Evolutionary conservation across 1,140 invertebrate genomes (phyloP).

Genomic region (Ceratosolen fusciceps): DNA sequence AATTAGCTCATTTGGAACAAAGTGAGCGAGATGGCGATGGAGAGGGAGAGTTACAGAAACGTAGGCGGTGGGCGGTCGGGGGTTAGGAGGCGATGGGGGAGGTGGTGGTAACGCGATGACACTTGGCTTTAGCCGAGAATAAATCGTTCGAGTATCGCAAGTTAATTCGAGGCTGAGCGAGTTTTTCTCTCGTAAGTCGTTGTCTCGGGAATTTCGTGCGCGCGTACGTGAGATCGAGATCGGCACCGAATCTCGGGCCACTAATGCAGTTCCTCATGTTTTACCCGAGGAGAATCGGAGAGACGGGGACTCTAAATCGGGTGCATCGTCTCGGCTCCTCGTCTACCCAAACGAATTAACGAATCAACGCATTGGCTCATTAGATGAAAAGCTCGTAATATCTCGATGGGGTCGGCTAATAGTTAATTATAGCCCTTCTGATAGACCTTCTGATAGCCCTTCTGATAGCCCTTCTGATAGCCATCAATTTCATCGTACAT

Average conservation of each 20-base stretch:
- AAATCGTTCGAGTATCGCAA: not conserved
- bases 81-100: no score
- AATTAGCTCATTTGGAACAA: conserved; percentile 22
- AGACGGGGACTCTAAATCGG: conserved; percentile 10
- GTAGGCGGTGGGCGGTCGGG: not conserved
- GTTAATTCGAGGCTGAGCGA: conserved; percentile 15
- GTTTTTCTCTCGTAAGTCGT: not conserved
- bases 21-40: not conserved
- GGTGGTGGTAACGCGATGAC: not conserved
- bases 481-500: no score
- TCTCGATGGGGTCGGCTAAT: no score
- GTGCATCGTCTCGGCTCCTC: no score
- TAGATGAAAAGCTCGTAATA: no score
- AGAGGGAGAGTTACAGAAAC: not conserved
- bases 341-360: no score
- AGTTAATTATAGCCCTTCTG: no score
- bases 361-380: no score
- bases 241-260: not conserved
- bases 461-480: no score
- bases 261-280: conserved; percentile 17
- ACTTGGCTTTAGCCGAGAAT: not conserved
- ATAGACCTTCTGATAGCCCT: no score
- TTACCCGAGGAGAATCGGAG: not conserved
- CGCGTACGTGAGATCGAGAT: not conserved
- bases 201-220: not conserved